Evolutionary conservation across 2,888 invertebrate genomes (phyloP), one percentile per base, ranked within the genome.

Genomic region (Lamproptera curius): DNA sequence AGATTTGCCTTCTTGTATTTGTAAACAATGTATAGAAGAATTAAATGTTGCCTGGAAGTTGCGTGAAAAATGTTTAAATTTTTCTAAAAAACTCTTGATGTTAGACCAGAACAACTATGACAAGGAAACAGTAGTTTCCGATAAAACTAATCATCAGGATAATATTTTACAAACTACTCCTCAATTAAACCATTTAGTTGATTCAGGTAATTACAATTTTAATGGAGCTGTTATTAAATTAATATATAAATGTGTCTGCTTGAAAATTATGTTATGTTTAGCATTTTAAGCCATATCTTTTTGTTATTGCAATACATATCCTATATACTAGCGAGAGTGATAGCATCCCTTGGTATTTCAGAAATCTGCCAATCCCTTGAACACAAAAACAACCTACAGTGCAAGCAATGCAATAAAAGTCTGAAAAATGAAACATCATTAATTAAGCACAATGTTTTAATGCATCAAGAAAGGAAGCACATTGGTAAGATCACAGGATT

Each of bases 391-490:
- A 35, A 14, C n/a, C 13, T 41, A 16, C 50, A 16, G 53, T 85
- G 84, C 58, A 54, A 57, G 33, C 50, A 68, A 11, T 84, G 84
- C 56, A 61, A 69, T 28, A 84, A 82, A 61, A 53, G 67, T 23
- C 62, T 84, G 6, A 84, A 77, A 55, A 69, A 74, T 17, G 69
- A 66, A 50, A 50, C 57, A 41, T 77, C 84, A 14, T 62, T 88
- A 14, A 41, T 60, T 3, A 83, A 71, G 50, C 88, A 88, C 52
- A 70, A 67, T 53, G 57, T 71, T 28, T 66, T 65, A 35, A 82
- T 84, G 79, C 87, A 88, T 55, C 65, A 77, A 52, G 78, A 76
- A 46, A 73, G 76, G 42, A 76, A 73, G 51, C 73, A 76, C 56
- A 50, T 66, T 17, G 83, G 84, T 2, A 76, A 62, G 56, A 76